These are phyloP conservation scores for Chlamydotis undulata DNA, from an alignment of 2,113 vertebrate species.

Conservation along the genomic window DNA sequence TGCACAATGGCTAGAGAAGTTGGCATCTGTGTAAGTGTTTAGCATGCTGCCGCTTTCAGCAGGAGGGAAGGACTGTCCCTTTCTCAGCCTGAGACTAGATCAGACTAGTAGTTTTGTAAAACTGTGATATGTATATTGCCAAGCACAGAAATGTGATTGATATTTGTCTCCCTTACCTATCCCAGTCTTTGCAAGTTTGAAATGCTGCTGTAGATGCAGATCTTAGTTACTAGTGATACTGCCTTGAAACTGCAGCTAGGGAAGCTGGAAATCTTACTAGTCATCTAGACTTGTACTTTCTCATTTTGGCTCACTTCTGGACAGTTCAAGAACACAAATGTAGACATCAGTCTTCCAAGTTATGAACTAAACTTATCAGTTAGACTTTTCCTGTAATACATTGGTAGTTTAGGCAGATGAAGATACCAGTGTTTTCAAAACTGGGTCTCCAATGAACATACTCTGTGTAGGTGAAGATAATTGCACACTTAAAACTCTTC, in stretches of 20 bases:
- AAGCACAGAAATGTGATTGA: background rate
- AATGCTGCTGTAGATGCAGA: background rate
- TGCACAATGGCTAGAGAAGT: background rate
- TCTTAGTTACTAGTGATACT: background rate
- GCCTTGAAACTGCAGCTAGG: background rate
- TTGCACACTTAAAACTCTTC: background rate
- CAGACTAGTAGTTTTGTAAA: background rate
- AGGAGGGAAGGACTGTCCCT: accelerated
- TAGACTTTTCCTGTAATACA: background rate
- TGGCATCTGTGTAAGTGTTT: background rate
- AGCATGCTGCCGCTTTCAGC: background rate
- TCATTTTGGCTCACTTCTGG: background rate
- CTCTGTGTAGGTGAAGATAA: background rate
- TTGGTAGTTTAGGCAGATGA: background rate
- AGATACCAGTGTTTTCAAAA: background rate
- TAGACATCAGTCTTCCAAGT: background rate
- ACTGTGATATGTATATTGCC: background rate
- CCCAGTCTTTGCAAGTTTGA: background rate
- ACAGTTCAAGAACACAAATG: background rate
- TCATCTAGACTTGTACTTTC: background rate
- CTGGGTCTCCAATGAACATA: accelerated
- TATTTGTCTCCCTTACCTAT: background rate
- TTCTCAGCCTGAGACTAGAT: background rate
- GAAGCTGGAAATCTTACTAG: background rate
- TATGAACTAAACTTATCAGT: background rate